A percentile compares a stretch with the other conserved stretches of the same genome.
Conservation (phyloP, 2,797 vertebrate species). For the Chloroceryle amazona region DNA sequence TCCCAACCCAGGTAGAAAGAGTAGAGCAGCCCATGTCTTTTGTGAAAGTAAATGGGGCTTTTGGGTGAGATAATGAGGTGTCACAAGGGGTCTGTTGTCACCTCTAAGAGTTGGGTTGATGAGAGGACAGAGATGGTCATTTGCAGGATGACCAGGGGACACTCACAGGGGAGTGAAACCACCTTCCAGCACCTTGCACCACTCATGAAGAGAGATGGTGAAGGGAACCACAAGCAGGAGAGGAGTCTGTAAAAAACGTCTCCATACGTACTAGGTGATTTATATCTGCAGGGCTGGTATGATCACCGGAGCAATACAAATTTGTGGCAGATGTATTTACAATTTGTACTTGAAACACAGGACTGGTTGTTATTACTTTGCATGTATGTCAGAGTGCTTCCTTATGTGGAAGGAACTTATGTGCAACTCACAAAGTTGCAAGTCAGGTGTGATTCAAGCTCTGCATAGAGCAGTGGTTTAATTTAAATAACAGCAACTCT, state of each 20-base stretch:
- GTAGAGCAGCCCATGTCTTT: neutral
- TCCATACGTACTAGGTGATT: neutral
- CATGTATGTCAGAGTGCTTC: neutral
- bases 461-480: neutral
- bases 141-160: neutral
- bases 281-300: neutral
- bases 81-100: neutral
- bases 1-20: no score
- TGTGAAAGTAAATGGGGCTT: neutral
- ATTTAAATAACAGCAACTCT: neutral
- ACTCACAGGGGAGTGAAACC: neutral
- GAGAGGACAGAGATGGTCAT: neutral
- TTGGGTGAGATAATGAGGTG: neutral
- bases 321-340: slow-evolving; percentile 12
- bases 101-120: neutral
- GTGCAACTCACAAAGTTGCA: neutral
- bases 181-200: neutral
- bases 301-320: neutral
- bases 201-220: neutral
- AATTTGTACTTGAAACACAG: neutral
- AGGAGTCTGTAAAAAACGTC: neutral
- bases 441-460: neutral
- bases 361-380: neutral
- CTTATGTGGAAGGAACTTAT: neutral
- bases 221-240: neutral